Base-by-base conservation (phyloP, 2,797 vertebrate species). In the Enteromius trimaculatus region DNA sequence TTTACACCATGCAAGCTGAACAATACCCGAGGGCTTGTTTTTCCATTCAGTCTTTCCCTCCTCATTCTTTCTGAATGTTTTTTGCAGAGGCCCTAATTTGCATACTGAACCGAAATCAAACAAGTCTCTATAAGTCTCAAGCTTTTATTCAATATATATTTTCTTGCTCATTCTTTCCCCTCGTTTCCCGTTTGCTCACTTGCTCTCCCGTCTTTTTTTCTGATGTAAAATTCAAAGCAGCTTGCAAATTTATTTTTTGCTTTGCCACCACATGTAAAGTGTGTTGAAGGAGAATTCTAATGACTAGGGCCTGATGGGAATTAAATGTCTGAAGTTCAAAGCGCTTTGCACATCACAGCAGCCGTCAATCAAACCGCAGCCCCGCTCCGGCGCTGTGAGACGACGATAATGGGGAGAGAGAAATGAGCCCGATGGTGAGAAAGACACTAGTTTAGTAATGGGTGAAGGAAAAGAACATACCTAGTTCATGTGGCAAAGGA, bases 291-390 rank as follows among this genome's bases (percentile, higher is more conserved):
- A 93, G 97, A 96, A 97, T 97, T 93, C 94, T 96, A 96, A 98
- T 95, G 96, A 97, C 95, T 93, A 89, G 75, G 87, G 95, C 95
- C 96, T 93, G 95, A 93, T 96, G 97, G 96, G 97, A 97, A 95
- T 95, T 94, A 91, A 93, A 92, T 93, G 95, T 96, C 94, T 96
- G 95, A 96, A 96, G 96, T 98, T 99, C 96, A 98, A 98, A 95
- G 94, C 92, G 75, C 90, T 94, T 94, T 89, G 92, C 90, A 96
- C 96, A 97, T 98, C 97, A 98, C 94, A 96, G 96, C 92, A 90
- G 88, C 92, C 86, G 96, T 97, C 97, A 98, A 93, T 98, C 97
- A 97, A 49, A 76, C 76, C 37, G 53, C 66, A 29, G 65, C 55
- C 79, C 84, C 39, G 77, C 80, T 79, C 74, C 58, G 11, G 66